Conservation (phyloP, 2,888 invertebrate genomes). For the Phengaris arion region DNA sequence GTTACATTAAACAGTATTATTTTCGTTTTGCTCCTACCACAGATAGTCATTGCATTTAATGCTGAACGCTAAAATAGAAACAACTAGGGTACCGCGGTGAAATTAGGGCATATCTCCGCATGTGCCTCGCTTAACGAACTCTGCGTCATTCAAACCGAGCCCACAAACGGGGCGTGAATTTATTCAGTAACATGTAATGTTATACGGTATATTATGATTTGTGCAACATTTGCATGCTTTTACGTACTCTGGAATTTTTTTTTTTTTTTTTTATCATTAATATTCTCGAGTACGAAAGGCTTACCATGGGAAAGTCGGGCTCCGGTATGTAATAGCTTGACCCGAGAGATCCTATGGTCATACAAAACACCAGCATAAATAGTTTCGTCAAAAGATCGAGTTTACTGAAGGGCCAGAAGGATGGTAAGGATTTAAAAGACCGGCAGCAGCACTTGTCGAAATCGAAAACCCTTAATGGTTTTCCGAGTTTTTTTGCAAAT, state of each 20-base stretch:
- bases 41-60: constrained; percentile 9
- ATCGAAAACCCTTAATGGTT: too few species aligned
- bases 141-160: constrained; percentile 31
- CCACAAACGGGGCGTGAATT: constrained; percentile 38
- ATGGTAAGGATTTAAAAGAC: too few species aligned
- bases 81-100: constrained; percentile 21
- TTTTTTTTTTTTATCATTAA: neutral
- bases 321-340: too few species aligned
- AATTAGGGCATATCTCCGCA: constrained; percentile 30
- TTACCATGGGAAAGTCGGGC: too few species aligned
- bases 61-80: constrained; percentile 27
- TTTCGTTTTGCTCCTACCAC: neutral
- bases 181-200: constrained; percentile 35
- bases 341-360: too few species aligned
- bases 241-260: neutral
- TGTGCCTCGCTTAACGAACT: constrained; percentile 30
- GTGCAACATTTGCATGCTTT: neutral
- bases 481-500: too few species aligned
- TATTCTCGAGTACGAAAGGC: neutral
- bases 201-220: constrained; percentile 25
- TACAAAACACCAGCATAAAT: too few species aligned
- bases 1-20: neutral
- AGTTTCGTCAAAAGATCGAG: too few species aligned
- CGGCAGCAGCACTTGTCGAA: too few species aligned
- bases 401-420: too few species aligned